phyloP scores from a whole-genome alignment of 2,888 invertebrate species.

The Phortica magna region DNA sequence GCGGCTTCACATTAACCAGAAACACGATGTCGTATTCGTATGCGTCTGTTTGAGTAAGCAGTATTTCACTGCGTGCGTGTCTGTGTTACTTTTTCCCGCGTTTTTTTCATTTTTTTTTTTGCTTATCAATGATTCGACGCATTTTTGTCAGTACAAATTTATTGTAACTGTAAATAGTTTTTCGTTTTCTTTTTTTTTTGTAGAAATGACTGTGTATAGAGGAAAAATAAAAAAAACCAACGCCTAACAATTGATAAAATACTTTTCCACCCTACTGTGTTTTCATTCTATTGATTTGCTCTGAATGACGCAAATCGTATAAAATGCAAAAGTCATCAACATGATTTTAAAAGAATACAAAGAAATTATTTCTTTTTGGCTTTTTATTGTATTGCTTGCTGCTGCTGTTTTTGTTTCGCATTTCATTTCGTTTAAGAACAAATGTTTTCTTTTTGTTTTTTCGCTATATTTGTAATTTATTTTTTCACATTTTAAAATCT shows the following conservation, averaged over 20 bases:
- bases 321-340: conserved; percentile 45
- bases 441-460: conserved; percentile 5
- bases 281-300: conserved; percentile 15
- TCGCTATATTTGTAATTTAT: background rate
- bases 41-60: conserved; percentile 8
- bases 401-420: background rate
- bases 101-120: conserved; percentile 17
- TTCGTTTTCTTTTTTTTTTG: no score
- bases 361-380: conserved; percentile 55
- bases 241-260: background rate
- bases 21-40: conserved; percentile 7
- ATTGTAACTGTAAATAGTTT: conserved; percentile 34
- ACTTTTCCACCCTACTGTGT: conserved; percentile 28
- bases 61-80: background rate
- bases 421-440: conserved; percentile 16
- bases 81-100: conserved; percentile 26
- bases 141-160: background rate
- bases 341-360: conserved; percentile 47
- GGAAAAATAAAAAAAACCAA: background rate
- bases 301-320: conserved; percentile 60
- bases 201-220: conserved; percentile 15
- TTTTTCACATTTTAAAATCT: conserved; percentile 2
- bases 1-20: background rate
- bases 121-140: background rate
- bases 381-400: conserved; percentile 25